Percentiles rank a stretch among this genome's conserved stretches.
These are phyloP conservation scores for Onthophagus sagittarius DNA, from an alignment of 2,888 invertebrate species.

Conservation along the genomic window DNA sequence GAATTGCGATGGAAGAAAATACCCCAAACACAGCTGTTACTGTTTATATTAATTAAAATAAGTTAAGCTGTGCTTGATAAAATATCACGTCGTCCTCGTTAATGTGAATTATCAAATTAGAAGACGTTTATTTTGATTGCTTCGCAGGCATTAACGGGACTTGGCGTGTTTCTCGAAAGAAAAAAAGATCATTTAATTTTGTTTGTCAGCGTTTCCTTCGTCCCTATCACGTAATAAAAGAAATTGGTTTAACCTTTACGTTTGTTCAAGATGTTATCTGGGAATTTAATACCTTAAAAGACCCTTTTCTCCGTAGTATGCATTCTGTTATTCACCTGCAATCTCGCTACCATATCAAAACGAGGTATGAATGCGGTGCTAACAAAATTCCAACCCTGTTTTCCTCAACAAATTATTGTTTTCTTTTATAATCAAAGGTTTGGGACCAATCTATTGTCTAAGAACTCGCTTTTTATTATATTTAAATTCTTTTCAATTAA, in stretches of 20 bases:
- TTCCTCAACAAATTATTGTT: no score
- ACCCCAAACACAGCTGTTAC: not conserved
- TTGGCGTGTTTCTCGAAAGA: not conserved
- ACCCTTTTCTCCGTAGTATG: not conserved
- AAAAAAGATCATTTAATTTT: not conserved
- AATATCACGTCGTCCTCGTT: not conserved
- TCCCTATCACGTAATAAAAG: not conserved
- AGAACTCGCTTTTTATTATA: no score
- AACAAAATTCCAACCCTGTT: no score
- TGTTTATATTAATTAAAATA: not conserved
- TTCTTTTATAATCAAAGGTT: no score
- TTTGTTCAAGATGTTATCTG: not conserved
- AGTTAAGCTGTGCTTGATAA: not conserved
- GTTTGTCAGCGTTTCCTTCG: not conserved
- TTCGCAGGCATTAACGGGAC: not conserved
- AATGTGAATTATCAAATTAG: not conserved
- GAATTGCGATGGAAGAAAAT: not conserved
- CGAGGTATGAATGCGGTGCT: not conserved
- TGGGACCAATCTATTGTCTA: no score
- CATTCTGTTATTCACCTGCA: not conserved
- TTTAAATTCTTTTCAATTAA: no score
- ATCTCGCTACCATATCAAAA: not conserved
- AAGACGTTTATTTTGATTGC: not conserved
- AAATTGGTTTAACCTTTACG: not conserved
- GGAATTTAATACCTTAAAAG: not conserved